A percentile compares a stretch with the other conserved stretches of the same genome.
phyloP scores from a whole-genome alignment of 2,888 invertebrate genomes.

The Myopa tessellatipennis region DNA sequence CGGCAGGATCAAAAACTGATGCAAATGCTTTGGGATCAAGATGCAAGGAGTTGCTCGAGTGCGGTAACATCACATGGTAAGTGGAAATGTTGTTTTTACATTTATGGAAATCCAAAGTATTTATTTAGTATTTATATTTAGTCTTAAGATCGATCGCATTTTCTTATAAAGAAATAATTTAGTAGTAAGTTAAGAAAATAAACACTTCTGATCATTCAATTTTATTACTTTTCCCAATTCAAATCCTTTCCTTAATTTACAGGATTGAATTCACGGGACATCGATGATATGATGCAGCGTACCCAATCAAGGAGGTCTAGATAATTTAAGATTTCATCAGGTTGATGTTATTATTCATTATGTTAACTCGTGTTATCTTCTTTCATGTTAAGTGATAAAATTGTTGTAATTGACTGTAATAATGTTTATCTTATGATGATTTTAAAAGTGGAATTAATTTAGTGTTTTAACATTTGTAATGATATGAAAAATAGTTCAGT shows the following conservation, averaged over 20 bases:
- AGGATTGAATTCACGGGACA: slow-evolving; percentile 47
- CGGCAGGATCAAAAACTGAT: slow-evolving; percentile 55
- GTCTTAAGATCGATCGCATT: not conserved
- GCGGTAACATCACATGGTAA: slow-evolving; percentile 50
- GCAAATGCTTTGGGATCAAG: slow-evolving; percentile 53
- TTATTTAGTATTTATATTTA: not conserved
- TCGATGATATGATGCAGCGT: slow-evolving; percentile 38
- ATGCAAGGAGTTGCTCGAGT: slow-evolving; percentile 44
- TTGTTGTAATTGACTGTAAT: not conserved
- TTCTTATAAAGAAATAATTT: not conserved
- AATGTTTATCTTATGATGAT: too few relatives aligned
- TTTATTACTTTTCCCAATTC: not conserved
- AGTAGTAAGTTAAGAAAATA: not conserved
- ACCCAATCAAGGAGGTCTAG: too few relatives aligned
- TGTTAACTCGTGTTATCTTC: not conserved
- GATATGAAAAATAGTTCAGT: too few relatives aligned
- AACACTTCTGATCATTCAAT: not conserved
- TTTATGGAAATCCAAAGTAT: too few relatives aligned
- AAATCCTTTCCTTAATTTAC: slow-evolving; percentile 7
- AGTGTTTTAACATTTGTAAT: too few relatives aligned
- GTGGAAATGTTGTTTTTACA: not conserved
- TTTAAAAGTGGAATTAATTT: too few relatives aligned
- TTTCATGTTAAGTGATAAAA: not conserved
- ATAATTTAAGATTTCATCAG: not conserved
- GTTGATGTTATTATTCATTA: not conserved